Percentiles rank a stretch among this genome's conserved stretches.
Conservation (phyloP, 2,888 invertebrate genomes). For the Protophormia terraenovae region DNA sequence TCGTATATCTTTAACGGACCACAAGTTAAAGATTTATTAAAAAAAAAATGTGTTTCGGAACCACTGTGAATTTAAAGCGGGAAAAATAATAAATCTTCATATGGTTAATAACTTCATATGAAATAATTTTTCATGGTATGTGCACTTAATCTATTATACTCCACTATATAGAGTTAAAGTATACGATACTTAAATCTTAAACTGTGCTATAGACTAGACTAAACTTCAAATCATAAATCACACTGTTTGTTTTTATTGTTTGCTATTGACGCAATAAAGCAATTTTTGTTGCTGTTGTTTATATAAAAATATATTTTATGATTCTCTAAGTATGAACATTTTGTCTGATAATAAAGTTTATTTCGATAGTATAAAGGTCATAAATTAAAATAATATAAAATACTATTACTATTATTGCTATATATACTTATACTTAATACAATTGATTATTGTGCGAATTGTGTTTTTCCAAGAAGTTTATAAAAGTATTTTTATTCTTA, state of each 20-base stretch:
- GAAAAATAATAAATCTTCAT: too few relatives aligned
- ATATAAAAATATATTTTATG: constrained; percentile 21
- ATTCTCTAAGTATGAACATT: constrained; percentile 19
- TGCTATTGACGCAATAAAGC: constrained; percentile 64
- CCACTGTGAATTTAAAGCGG: too few relatives aligned
- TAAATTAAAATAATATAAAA: constrained; percentile 30
- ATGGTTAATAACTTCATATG: too few relatives aligned
- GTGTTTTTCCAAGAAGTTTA: too few relatives aligned
- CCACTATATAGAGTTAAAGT: not conserved
- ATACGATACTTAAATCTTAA: constrained; percentile 37
- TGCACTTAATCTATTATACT: not conserved
- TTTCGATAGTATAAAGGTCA: constrained; percentile 38
- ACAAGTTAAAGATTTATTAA: too few relatives aligned
- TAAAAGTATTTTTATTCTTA: too few relatives aligned
- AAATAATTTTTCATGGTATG: too few relatives aligned
- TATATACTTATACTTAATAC: not conserved
- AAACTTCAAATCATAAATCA: constrained; percentile 59
- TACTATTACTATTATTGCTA: too few relatives aligned
- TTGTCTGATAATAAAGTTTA: constrained; percentile 38
- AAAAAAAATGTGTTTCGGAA: too few relatives aligned
- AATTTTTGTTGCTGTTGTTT: constrained; percentile 11
- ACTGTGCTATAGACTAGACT: constrained; percentile 34
- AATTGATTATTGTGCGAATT: not conserved
- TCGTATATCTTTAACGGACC: too few relatives aligned
- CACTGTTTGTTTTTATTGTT: constrained; percentile 57